These are phyloP conservation scores for Hirudo medicinalis DNA, from an alignment of 1,140 invertebrate species.

Conservation along the genomic window DNA sequence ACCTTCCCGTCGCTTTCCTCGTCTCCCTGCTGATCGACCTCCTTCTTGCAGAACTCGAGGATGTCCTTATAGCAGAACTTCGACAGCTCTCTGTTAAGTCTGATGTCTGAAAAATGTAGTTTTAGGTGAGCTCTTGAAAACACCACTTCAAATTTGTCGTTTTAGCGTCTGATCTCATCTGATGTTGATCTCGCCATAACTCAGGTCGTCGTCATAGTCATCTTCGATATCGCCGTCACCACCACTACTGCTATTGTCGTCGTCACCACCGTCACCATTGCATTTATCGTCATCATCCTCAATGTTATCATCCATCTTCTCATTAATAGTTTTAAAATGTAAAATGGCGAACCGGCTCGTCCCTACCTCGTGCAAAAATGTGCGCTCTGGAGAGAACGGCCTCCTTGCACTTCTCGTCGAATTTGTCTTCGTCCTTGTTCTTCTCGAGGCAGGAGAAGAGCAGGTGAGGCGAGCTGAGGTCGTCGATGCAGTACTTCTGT, in stretches of 20 bases:
- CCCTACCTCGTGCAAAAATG: not conserved
- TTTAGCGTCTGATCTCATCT: too few species aligned
- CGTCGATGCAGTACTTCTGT: conserved; percentile 34
- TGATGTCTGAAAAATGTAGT: conserved; percentile 57
- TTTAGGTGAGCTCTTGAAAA: not conserved
- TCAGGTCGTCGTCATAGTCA: not conserved
- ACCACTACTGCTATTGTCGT: too few species aligned
- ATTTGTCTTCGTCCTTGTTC: conserved; percentile 55
- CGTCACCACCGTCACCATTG: too few species aligned
- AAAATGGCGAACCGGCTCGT: too few species aligned
- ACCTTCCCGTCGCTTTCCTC: conserved; percentile 20
- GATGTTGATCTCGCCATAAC: not conserved
- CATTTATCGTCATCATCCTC: not conserved
- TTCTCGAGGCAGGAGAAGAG: conserved; percentile 47
- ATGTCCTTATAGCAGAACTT: conserved; percentile 62
- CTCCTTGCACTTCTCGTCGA: conserved; percentile 54
- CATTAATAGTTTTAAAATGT: too few species aligned
- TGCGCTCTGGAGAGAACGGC: conserved; percentile 60
- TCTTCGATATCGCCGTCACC: too few species aligned
- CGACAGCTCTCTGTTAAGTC: conserved; percentile 75
- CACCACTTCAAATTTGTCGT: not conserved
- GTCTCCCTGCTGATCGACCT: conserved; percentile 34
- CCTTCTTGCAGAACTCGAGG: conserved; percentile 51
- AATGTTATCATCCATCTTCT: too few species aligned
- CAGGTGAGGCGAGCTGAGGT: conserved; percentile 27